phyloP scores from a whole-genome alignment of 2,113 vertebrate genomes.

The Mirza zaza region DNA sequence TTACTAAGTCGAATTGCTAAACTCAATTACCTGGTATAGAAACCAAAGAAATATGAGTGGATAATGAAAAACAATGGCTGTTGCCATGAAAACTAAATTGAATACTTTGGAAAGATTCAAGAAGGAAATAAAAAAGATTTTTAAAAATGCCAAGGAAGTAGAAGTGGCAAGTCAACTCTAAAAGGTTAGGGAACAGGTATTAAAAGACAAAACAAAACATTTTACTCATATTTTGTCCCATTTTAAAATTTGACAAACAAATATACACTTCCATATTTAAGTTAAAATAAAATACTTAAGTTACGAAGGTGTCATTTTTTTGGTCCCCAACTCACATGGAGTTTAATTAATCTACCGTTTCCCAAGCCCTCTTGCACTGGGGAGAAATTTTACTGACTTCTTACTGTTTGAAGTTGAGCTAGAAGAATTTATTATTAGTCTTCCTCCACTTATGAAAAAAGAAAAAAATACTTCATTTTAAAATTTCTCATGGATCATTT shows the following conservation, averaged over 20 bases:
- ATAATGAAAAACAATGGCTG: neutral
- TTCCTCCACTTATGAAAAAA: rapidly evolving
- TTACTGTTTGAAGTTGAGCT: neutral
- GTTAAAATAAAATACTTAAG: neutral
- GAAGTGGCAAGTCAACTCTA: neutral
- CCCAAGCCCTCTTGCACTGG: neutral
- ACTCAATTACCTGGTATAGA: neutral
- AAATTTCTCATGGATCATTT: neutral
- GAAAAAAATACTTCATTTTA: neutral
- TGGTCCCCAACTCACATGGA: neutral
- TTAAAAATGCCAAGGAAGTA: neutral
- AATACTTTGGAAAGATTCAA: neutral
- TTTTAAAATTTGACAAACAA: neutral
- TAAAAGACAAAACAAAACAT: neutral
- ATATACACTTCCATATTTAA: neutral
- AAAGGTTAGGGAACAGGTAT: neutral
- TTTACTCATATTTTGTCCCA: neutral
- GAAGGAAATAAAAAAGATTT: neutral
- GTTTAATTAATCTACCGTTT: neutral
- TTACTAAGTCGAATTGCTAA: neutral
- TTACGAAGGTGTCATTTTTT: neutral
- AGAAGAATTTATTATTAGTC: neutral
- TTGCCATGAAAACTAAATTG: neutral
- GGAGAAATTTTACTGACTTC: neutral
- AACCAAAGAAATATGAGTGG: neutral